Conservation (phyloP, 2,797 vertebrate genomes). For the Chaunax sp. region DNA sequence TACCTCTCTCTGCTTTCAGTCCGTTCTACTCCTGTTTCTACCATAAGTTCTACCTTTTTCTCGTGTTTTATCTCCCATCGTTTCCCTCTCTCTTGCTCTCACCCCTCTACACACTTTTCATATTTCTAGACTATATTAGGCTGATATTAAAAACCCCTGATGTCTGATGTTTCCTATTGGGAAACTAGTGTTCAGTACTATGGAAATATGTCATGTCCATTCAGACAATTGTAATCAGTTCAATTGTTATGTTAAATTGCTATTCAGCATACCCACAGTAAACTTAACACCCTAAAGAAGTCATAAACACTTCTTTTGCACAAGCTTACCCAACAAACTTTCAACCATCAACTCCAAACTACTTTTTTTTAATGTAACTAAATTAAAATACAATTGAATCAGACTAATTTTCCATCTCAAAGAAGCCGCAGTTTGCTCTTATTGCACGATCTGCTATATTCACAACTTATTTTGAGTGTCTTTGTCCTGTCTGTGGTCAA, state of each 20-base stretch:
- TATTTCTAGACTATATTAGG: slow-evolving; percentile 16
- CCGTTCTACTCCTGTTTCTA: background rate
- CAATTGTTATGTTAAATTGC: too few relatives aligned
- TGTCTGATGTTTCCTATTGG: slow-evolving; percentile 28
- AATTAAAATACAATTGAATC: too few relatives aligned
- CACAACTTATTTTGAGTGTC: slow-evolving; percentile 46
- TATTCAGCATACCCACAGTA: too few relatives aligned
- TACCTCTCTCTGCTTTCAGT: background rate
- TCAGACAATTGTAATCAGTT: too few relatives aligned
- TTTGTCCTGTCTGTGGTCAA: slow-evolving; percentile 54
- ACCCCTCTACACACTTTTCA: background rate
- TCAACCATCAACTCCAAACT: too few relatives aligned
- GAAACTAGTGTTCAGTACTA: slow-evolving; percentile 38
- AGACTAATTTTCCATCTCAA: too few relatives aligned
- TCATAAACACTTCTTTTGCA: too few relatives aligned
- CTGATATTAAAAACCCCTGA: slow-evolving; percentile 17
- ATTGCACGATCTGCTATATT: slow-evolving; percentile 54
- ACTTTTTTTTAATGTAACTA: too few relatives aligned
- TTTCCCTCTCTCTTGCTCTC: too few relatives aligned
- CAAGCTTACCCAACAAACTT: too few relatives aligned
- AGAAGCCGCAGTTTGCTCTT: too few relatives aligned
- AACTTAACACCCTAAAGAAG: too few relatives aligned
- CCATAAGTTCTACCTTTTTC: background rate
- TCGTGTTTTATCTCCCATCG: background rate
- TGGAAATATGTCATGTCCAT: slow-evolving; percentile 19